Conservation (phyloP, 2,113 vertebrate genomes). For the Aplodontia rufa region DNA sequence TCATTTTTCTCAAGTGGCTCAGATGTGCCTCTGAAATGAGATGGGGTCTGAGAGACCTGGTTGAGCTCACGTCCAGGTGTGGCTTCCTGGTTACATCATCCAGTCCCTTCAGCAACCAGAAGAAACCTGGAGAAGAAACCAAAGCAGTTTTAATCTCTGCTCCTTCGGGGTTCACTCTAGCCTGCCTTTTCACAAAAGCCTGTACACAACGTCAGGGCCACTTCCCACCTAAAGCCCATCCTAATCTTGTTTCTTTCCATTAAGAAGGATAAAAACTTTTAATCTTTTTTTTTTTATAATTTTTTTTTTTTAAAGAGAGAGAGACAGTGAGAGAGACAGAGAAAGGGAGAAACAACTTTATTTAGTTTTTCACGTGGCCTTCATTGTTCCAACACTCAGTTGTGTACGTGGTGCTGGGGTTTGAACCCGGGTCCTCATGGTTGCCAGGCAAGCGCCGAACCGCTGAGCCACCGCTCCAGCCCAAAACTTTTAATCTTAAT, state of each 20-base stretch:
- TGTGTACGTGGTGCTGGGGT: too few species aligned
- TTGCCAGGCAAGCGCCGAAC: too few species aligned
- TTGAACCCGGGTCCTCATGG: too few species aligned
- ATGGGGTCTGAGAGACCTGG: background rate
- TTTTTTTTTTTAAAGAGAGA: too few species aligned
- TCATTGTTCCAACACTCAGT: too few species aligned
- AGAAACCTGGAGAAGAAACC: constrained; percentile 79
- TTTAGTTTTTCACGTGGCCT: too few species aligned
- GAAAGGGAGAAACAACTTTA: too few species aligned
- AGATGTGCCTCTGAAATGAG: background rate
- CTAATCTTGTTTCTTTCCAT: constrained; percentile 69
- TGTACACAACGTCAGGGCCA: constrained; percentile 31
- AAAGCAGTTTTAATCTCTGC: constrained; percentile 68
- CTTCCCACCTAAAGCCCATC: constrained; percentile 55
- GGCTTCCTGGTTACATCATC: background rate
- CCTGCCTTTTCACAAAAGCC: background rate
- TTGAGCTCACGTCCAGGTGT: background rate
- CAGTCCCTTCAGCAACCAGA: constrained; percentile 32
- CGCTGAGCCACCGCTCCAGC: too few species aligned
- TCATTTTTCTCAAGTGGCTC: constrained; percentile 46
- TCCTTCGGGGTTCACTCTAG: constrained; percentile 47
- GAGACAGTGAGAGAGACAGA: too few species aligned
- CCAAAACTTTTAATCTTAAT: background rate
- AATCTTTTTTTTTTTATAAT: too few species aligned
- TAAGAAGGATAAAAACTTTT: constrained; percentile 40